Conservation (phyloP, 2,797 vertebrate species). For the Clamator glandarius region DNA sequence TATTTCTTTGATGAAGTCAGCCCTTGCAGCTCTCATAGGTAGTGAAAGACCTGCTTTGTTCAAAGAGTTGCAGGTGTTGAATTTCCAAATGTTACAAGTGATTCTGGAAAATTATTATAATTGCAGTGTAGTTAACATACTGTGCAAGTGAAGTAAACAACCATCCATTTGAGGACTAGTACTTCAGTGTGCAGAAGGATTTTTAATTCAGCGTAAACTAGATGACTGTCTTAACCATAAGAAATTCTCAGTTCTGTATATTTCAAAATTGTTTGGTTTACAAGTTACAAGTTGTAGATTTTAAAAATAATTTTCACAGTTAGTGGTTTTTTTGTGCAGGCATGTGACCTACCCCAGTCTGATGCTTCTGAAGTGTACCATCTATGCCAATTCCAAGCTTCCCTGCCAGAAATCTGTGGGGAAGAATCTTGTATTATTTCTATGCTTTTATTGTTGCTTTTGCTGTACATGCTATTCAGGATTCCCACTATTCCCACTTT, state of each 20-base stretch:
- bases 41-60: background rate
- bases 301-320: background rate
- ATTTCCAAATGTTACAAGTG: background rate
- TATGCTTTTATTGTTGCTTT: background rate
- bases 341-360: background rate
- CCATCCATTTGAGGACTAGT: background rate
- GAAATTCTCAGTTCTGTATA: background rate
- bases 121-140: background rate
- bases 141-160: background rate
- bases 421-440: background rate
- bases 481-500: background rate
- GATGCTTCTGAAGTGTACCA: background rate
- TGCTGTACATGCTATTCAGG: background rate
- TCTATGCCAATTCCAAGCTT: background rate
- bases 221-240: background rate
- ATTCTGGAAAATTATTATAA: background rate
- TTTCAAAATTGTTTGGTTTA: background rate
- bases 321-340: background rate
- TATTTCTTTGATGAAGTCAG: background rate
- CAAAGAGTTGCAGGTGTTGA: background rate
- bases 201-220: background rate
- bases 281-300: background rate
- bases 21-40: background rate
- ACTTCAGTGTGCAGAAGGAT: background rate
- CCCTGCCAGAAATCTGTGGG: background rate